These are phyloP conservation scores for Athene noctua DNA, from an alignment of 2,113 vertebrate genomes.

Conservation along the genomic window DNA sequence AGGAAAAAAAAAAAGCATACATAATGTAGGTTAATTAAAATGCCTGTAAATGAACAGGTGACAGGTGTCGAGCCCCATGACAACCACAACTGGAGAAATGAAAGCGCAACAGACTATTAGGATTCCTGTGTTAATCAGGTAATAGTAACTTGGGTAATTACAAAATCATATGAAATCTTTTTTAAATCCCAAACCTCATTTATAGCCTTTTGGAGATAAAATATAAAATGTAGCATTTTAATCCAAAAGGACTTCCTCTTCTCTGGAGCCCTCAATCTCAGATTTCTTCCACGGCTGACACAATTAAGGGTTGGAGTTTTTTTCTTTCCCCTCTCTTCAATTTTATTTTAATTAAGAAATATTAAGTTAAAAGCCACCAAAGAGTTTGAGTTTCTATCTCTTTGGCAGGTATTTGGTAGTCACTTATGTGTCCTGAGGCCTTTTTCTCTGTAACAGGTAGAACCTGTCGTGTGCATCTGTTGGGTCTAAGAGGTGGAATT, in stretches of 20 bases:
- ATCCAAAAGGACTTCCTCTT: constrained; percentile 74
- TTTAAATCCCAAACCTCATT: constrained; percentile 79
- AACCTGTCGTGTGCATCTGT: constrained; percentile 14
- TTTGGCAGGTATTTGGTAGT: constrained; percentile 51
- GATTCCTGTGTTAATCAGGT: constrained; percentile 80
- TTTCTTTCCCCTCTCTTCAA: constrained; percentile 50
- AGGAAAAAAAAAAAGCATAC: constrained; percentile 68
- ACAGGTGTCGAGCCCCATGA: constrained; percentile 79
- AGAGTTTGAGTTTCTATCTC: constrained; percentile 42
- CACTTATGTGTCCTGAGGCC: constrained; percentile 25
- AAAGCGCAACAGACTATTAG: constrained; percentile 71
- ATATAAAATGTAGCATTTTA: constrained; percentile 65
- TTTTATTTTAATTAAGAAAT: constrained; percentile 77
- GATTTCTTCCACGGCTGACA: constrained; percentile 64
- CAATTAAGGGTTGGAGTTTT: constrained; percentile 22
- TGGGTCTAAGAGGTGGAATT: constrained; percentile 7
- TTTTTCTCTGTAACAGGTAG: neutral
- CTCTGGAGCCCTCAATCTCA: constrained; percentile 54
- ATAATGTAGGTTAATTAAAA: constrained; percentile 83
- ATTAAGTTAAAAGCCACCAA: constrained; percentile 60
- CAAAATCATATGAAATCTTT: constrained; percentile 79
- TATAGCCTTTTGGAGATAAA: constrained; percentile 76
- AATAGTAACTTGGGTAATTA: constrained; percentile 82
- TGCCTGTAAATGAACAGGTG: constrained; percentile 79
- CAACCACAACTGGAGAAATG: constrained; percentile 71